Percentiles rank a stretch among this genome's conserved stretches.
These are phyloP conservation scores for Prorops nasuta DNA, from an alignment of 1,140 invertebrate species.

Conservation along the genomic window DNA sequence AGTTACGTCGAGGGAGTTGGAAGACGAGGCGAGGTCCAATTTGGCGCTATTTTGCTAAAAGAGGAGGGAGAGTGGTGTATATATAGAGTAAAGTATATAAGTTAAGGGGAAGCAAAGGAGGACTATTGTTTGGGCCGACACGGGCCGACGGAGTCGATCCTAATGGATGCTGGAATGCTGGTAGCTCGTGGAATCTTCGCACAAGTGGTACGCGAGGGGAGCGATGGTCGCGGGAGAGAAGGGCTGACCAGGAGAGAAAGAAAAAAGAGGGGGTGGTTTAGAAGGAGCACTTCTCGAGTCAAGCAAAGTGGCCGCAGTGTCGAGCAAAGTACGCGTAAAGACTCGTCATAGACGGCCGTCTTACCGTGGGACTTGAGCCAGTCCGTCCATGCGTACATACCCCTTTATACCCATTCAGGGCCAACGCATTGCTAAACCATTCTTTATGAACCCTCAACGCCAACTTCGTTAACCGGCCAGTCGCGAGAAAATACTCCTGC, in stretches of 20 bases:
- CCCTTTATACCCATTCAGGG: too few species aligned
- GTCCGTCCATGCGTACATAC: too few species aligned
- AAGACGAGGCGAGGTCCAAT: too few species aligned
- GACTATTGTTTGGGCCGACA: slow-evolving; percentile 25
- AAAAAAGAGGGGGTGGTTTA: background rate
- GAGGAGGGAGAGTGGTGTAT: too few species aligned
- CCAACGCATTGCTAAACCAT: slow-evolving; percentile 50
- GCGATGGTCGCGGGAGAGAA: too few species aligned
- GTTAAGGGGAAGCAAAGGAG: slow-evolving; percentile 16
- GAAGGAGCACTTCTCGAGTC: slow-evolving; percentile 26
- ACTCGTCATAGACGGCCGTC: slow-evolving; percentile 10
- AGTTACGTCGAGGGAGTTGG: too few species aligned
- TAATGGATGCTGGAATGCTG: slow-evolving; percentile 46
- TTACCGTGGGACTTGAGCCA: slow-evolving; percentile 48
- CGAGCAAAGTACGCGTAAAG: slow-evolving; percentile 37
- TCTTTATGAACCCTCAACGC: slow-evolving; percentile 46
- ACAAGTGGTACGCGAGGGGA: too few species aligned
- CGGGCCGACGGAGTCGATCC: slow-evolving; percentile 10
- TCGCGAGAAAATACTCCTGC: too few species aligned
- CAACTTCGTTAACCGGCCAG: slow-evolving; percentile 46
- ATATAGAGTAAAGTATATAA: too few species aligned
- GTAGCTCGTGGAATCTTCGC: too few species aligned
- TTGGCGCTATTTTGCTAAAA: too few species aligned
- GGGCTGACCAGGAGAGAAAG: background rate
- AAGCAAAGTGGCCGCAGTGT: slow-evolving; percentile 38